Percentiles rank a stretch among this genome's conserved stretches.
These are phyloP conservation scores for Hipposideros armiger DNA, from an alignment of 2,113 vertebrate species.

Conservation along the genomic window DNA sequence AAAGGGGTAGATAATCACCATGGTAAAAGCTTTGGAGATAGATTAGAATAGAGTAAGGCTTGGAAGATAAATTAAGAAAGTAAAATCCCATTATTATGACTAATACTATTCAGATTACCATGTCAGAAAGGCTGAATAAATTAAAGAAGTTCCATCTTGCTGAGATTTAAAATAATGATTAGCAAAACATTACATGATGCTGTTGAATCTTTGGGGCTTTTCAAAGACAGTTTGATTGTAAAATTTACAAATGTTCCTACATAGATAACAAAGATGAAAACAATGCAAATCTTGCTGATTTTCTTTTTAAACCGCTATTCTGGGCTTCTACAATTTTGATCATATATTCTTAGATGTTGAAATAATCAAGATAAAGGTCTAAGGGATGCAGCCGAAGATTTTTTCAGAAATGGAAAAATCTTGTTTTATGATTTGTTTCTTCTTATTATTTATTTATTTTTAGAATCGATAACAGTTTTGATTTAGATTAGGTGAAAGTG, in stretches of 20 bases:
- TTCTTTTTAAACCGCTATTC: slow-evolving; percentile 1
- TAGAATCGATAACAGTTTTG: background rate
- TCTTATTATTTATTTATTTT: background rate
- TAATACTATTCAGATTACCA: slow-evolving; percentile 74
- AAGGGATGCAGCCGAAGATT: background rate
- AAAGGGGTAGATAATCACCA: slow-evolving; percentile 50
- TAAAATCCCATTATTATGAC: slow-evolving; percentile 78
- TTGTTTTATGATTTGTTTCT: background rate
- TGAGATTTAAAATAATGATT: slow-evolving; percentile 70
- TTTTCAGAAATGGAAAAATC: background rate
- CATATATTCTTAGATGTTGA: background rate
- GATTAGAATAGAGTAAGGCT: slow-evolving; percentile 60
- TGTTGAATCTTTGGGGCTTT: slow-evolving; percentile 15
- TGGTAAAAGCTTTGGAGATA: slow-evolving; percentile 63
- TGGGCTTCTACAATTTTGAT: background rate
- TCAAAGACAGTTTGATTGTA: slow-evolving; percentile 16
- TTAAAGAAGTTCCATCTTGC: slow-evolving; percentile 67
- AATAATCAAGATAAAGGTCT: background rate
- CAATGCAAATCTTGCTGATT: background rate
- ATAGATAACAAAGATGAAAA: background rate
- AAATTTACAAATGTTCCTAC: background rate
- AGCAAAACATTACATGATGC: background rate
- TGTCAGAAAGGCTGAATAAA: slow-evolving; percentile 65
- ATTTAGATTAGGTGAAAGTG: background rate
- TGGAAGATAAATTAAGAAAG: slow-evolving; percentile 78